Base-by-base conservation (phyloP, 2,888 invertebrate species). In the Netelia fuscicornis region DNA sequence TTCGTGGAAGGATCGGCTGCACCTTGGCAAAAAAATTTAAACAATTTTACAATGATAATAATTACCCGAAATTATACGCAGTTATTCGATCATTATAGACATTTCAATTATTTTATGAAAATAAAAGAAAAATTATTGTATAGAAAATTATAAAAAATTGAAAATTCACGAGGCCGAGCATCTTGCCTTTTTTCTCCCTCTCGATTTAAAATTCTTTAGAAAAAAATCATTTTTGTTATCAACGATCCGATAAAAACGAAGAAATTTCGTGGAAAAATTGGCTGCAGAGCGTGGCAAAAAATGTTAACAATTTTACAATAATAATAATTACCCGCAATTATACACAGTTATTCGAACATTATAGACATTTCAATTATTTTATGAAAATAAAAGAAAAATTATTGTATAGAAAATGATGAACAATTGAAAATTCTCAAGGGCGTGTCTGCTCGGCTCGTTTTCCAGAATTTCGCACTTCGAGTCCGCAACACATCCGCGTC, bases 391-490 rank as follows among this genome's bases (percentile, higher is more conserved):
- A 5, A 0, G 30, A 5, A 13, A 30, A 17, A 56, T 56, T 56
- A 56, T 56, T 8, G 3, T 17, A 20, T 56, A 3, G 17, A 20
- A 17, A 56, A 56, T 56, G 20, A 56, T 56, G 17, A 1, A 56
- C 20, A 23, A 58, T 13, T 58, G 20, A 64, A 64, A 64, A 75
- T 30, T n/a, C 42, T 48, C 20, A 44, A 58, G 10, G 30, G 42
- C 9, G 17, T 17, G 60, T 52, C 17, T 30, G n/a, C 23, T 44
- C n/a, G 42, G 76, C 65, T 74, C 23, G 54, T 68, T 74, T 77
- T 77, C 72, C 56, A 52, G 17, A 70, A 62, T 78, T 83, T 54
- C 30, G 11, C 23, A 10, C 17, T 17, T 17, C 13, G 10, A 68
- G 67, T 60, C 11, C 9, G 23, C 42, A 62, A 25, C 3, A 20